phyloP scores from a whole-genome alignment of 2,113 vertebrate species.

The Lasiurus borealis region DNA sequence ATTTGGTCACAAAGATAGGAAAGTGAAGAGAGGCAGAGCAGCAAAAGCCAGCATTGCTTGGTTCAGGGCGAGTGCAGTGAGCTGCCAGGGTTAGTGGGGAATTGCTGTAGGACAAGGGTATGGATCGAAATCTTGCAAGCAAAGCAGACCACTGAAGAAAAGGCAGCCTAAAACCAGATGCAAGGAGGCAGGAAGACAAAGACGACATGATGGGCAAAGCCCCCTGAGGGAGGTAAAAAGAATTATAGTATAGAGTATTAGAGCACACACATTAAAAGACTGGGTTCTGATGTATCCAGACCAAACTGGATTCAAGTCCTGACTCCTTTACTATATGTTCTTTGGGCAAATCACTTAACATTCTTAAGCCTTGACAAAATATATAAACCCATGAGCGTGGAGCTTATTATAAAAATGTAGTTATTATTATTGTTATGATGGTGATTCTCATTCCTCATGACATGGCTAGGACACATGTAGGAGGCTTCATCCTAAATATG shows the following conservation, averaged over 20 bases:
- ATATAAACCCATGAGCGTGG: not conserved
- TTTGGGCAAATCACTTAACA: not conserved
- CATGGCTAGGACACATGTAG: not conserved
- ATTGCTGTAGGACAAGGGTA: not conserved
- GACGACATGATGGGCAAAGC: not conserved
- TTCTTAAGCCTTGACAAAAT: not conserved
- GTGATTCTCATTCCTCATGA: not conserved
- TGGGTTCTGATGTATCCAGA: not conserved
- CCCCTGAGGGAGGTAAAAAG: not conserved
- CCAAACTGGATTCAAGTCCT: not conserved
- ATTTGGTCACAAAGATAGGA: not conserved
- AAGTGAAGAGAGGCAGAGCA: not conserved
- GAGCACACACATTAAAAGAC: not conserved
- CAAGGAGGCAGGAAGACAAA: not conserved
- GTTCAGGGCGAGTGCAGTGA: not conserved
- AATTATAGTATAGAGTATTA: not conserved
- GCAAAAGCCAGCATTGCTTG: fast-evolving
- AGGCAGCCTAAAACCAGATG: not conserved
- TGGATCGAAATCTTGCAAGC: not conserved
- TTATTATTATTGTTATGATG: not conserved
- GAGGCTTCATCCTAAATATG: not conserved
- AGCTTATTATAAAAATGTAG: not conserved
- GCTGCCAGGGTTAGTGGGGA: not conserved
- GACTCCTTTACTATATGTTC: not conserved
- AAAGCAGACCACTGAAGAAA: not conserved